A percentile compares a stretch with the other conserved stretches of the same genome.
Conservation (phyloP, 2,113 vertebrate species). For the Lycaon pictus region DNA sequence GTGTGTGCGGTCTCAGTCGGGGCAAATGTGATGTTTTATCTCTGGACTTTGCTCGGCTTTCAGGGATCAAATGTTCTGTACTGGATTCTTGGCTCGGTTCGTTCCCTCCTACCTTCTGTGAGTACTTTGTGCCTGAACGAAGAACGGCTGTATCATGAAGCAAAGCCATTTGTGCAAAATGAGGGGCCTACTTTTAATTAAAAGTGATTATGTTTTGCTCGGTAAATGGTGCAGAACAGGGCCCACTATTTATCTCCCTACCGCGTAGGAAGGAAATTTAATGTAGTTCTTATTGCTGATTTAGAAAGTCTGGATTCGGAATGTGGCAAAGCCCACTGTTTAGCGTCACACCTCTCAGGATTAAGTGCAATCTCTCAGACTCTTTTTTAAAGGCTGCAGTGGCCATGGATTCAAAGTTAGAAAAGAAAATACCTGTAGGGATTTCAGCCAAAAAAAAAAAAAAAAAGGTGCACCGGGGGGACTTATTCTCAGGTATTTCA, state of each 20-base stretch:
- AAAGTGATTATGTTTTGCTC: background rate
- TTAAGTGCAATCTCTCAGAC: background rate
- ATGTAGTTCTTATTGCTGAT: background rate
- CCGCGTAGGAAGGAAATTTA: background rate
- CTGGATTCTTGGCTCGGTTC: background rate
- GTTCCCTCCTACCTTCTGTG: background rate
- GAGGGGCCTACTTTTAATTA: background rate
- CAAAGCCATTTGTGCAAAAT: background rate
- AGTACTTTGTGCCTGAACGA: background rate
- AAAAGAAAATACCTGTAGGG: slow-evolving; percentile 67
- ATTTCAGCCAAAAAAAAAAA: slow-evolving; percentile 42
- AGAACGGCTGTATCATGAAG: background rate
- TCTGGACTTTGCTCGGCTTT: background rate
- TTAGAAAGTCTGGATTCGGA: slow-evolving; percentile 13
- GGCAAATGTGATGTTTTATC: background rate
- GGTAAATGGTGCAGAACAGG: background rate
- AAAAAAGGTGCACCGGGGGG: background rate
- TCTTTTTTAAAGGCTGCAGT: background rate
- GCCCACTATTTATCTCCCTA: background rate
- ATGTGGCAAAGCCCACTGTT: background rate
- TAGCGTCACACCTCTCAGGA: background rate
- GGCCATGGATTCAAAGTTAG: background rate
- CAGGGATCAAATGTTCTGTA: background rate
- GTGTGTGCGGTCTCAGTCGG: background rate
- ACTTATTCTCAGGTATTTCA: background rate